These are phyloP conservation scores for Bombus balteatus DNA, from an alignment of 1,140 invertebrate species.

Conservation along the genomic window DNA sequence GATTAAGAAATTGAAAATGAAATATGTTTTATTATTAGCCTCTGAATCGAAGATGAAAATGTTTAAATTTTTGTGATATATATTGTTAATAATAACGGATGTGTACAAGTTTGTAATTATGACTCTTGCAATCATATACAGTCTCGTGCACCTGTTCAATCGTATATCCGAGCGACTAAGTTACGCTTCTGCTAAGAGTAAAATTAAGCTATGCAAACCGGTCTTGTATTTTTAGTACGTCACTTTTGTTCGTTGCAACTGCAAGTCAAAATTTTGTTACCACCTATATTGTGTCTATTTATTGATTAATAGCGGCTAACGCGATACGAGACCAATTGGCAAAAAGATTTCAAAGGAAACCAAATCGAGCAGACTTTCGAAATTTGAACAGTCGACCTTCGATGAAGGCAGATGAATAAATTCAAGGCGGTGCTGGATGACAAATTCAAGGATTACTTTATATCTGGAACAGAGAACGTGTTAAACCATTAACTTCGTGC, in stretches of 20 bases:
- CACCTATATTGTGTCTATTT: too few relatives aligned
- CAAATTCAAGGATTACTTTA: slow-evolving; percentile 31
- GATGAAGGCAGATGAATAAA: slow-evolving; percentile 26
- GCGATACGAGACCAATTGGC: too few relatives aligned
- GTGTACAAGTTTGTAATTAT: too few relatives aligned
- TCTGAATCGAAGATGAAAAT: too few relatives aligned
- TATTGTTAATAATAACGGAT: too few relatives aligned
- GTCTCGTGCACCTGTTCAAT: not conserved
- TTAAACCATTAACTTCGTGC: slow-evolving; percentile 5
- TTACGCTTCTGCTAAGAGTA: not conserved
- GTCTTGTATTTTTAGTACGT: not conserved
- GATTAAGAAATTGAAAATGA: too few relatives aligned
- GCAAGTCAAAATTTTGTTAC: too few relatives aligned
- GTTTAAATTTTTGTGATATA: too few relatives aligned
- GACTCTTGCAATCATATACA: too few relatives aligned
- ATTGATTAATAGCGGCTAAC: not conserved
- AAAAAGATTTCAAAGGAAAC: not conserved
- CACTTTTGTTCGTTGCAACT: not conserved
- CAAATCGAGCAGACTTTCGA: not conserved
- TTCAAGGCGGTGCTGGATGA: slow-evolving; percentile 28
- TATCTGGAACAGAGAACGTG: slow-evolving; percentile 17
- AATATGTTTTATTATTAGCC: too few relatives aligned
- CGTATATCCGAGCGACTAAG: not conserved
- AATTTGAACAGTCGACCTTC: slow-evolving; percentile 29
- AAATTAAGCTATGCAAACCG: slow-evolving; percentile 8